phyloP scores from a whole-genome alignment of 1,140 invertebrate genomes.

The Drosophila ohnishii region DNA sequence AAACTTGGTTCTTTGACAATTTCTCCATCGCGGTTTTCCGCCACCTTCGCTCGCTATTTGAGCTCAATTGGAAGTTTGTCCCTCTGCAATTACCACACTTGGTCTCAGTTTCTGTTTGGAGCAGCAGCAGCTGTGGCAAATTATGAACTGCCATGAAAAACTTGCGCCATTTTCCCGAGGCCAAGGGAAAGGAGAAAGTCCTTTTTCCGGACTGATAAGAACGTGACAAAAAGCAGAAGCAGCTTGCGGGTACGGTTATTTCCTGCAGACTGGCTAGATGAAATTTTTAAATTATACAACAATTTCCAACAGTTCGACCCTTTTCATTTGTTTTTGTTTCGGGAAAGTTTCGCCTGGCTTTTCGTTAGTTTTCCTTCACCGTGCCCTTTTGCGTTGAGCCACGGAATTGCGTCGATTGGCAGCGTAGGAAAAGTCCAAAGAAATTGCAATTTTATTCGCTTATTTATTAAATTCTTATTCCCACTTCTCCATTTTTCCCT shows the following conservation, averaged over 20 bases:
- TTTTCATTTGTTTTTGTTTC: slow-evolving; percentile 1
- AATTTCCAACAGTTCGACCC: slow-evolving; percentile 18
- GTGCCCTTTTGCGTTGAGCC: not conserved
- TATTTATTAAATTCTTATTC: slow-evolving; percentile 1
- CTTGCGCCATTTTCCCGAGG: slow-evolving; percentile 39
- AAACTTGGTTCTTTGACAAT: slow-evolving; percentile 14
- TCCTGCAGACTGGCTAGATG: slow-evolving; percentile 1
- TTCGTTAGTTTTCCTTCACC: slow-evolving; percentile 1
- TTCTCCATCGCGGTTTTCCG: not conserved
- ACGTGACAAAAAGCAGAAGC: slow-evolving; percentile 25
- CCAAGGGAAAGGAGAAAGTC: not conserved
- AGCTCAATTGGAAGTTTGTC: slow-evolving; percentile 12
- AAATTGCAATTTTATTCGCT: slow-evolving; percentile 21
- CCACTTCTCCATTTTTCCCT: not conserved
- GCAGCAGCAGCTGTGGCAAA: slow-evolving; percentile 30
- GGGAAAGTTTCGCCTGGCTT: slow-evolving; percentile 2
- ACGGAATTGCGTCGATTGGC: not conserved
- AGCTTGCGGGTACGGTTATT: not conserved
- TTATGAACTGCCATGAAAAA: slow-evolving; percentile 57
- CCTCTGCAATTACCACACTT: slow-evolving; percentile 27
- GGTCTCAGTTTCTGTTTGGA: slow-evolving; percentile 17
- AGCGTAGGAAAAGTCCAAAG: slow-evolving; percentile 1
- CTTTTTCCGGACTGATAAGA: slow-evolving; percentile 18
- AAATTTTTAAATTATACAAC: slow-evolving; percentile 18
- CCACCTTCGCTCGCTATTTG: slow-evolving; percentile 25